Conservation (phyloP, 2,888 invertebrate species). For the Microctonus brassicae region DNA sequence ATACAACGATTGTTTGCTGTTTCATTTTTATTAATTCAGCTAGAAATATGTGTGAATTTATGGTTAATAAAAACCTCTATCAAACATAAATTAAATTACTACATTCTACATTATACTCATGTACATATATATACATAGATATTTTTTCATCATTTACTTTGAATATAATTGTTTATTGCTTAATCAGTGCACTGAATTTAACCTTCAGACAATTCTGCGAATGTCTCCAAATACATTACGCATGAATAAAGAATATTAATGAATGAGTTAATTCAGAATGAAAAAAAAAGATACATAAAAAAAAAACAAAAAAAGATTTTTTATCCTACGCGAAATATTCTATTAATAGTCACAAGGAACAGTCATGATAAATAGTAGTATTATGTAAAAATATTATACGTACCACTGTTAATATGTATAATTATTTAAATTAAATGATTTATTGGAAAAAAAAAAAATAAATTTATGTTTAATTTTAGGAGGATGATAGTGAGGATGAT, state of each 20-base stretch:
- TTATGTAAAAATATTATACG: conserved; percentile 1
- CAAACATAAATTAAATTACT: too few relatives aligned
- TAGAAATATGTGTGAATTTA: too few relatives aligned
- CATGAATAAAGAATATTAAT: neutral
- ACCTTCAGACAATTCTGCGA: neutral
- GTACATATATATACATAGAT: too few relatives aligned
- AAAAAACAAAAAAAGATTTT: neutral
- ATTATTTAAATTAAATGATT: neutral
- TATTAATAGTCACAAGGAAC: neutral
- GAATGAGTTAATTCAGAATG: neutral
- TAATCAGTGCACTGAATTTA: conserved; percentile 27
- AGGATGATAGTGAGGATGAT: conserved; percentile 75
- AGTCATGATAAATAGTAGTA: neutral
- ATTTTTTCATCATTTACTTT: neutral
- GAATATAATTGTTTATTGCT: neutral
- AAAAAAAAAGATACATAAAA: neutral
- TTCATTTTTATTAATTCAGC: too few relatives aligned
- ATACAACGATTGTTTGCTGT: conserved; percentile 24
- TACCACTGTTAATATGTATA: too few relatives aligned
- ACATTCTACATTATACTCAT: too few relatives aligned
- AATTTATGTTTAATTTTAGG: conserved; percentile 63
- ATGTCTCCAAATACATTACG: neutral
- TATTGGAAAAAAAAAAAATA: neutral
- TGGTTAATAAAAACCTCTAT: neutral
- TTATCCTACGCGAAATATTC: neutral